phyloP scores from a whole-genome alignment of 1,140 invertebrate species.

The Trigoniulus corallinus region DNA sequence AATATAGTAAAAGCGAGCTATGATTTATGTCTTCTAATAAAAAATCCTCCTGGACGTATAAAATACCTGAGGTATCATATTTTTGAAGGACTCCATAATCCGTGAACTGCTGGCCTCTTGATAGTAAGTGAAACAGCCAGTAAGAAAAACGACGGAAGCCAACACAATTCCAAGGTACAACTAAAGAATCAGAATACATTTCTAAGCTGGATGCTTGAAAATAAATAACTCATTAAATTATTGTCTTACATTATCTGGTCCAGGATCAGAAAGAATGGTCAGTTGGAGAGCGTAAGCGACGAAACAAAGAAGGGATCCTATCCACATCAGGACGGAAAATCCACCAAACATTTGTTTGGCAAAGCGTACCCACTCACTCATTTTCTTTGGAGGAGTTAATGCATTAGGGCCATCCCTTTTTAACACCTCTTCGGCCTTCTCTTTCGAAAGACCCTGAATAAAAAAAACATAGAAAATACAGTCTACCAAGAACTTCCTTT shows the following conservation, averaged over 20 bases:
- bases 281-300: constrained; percentile 18
- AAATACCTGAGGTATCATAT: constrained; percentile 28
- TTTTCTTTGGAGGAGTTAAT: constrained; percentile 23
- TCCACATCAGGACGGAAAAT: constrained; percentile 24
- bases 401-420: constrained; percentile 22
- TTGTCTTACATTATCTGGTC: constrained; percentile 6
- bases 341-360: constrained; percentile 26
- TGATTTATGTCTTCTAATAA: neutral
- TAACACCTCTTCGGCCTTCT: neutral
- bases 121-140: constrained; percentile 32
- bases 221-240: constrained; percentile 8
- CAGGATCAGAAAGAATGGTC: neutral
- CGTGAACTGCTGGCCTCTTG: constrained; percentile 31
- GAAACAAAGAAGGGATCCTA: constrained; percentile 24
- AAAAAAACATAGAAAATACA: neutral
- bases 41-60: neutral
- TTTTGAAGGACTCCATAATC: constrained; percentile 35
- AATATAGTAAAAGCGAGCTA: neutral
- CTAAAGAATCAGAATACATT: constrained; percentile 15
- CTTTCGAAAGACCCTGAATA: neutral
- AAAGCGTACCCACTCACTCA: constrained; percentile 26
- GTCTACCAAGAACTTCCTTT: neutral
- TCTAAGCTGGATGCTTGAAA: constrained; percentile 3
- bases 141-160: constrained; percentile 29
- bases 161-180: constrained; percentile 34